Evolutionary conservation across 2,113 vertebrate genomes (phyloP), one percentile per base, ranked within the genome.

Genomic region (Diadophis punctatus): DNA sequence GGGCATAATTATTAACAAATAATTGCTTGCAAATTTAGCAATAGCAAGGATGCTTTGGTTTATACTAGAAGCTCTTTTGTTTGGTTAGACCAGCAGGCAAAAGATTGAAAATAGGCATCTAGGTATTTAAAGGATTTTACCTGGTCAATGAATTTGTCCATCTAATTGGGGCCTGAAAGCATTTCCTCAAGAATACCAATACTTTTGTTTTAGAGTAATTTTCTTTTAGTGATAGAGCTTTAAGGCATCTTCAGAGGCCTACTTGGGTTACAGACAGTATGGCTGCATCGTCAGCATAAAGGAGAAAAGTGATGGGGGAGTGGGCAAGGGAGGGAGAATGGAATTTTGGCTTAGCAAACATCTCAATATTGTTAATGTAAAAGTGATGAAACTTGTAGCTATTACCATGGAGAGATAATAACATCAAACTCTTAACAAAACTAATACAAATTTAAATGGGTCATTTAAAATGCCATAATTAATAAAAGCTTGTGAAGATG

Each of bases 401-500:
- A 84, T 92, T 53, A 86, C 93, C 6, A 0, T 25, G 30, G 87
- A 94, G 88, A 88, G 90, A 96, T 55, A 94, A 34, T 8, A 30
- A 8, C 18, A 0, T 92, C 90, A 95, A 58, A n/a, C 52, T 30
- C 80, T 11, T 30, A 8, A 27, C 3, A 55, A 46, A 60, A 34
- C 30, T 85, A 95, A 18, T 95, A 93, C 92, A 95, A 94, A 94
- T 39, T 4, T 95, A 96, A 94, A 93, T 88, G 74, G 94, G 94
- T 96, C 86, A 55, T 92, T 88, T 56, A 86, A 95, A 95, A 94
- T 95, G 95, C 95, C 94, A 86, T 86, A 93, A 93, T 94, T 96
- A 96, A 96, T 96, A 93, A 96, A 91, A 91, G 11, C 93, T 96
- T 92, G 88, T 0, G 6, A 93, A 92, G 93, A 90, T 95, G 94